These are phyloP conservation scores for Parapsyche elsis DNA, from an alignment of 1,140 invertebrate genomes.

Conservation along the genomic window DNA sequence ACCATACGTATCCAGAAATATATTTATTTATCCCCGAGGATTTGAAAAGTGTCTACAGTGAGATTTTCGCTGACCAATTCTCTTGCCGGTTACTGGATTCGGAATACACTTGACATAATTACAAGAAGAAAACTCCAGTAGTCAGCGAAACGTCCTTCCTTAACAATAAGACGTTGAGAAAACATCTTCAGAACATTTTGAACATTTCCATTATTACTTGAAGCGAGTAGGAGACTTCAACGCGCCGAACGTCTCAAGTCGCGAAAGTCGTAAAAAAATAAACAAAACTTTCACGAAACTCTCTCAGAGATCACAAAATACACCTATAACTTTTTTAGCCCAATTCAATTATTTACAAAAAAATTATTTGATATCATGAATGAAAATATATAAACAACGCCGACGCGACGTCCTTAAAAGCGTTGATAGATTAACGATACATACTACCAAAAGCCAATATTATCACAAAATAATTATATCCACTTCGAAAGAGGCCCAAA, in stretches of 20 bases:
- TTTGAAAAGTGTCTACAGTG: background rate
- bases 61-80: conserved; percentile 40
- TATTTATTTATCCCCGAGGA: too few species aligned
- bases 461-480: conserved; percentile 5
- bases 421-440: too few species aligned
- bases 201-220: conserved; percentile 38
- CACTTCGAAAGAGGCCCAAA: background rate
- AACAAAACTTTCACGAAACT: background rate
- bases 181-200: conserved; percentile 40
- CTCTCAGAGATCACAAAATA: background rate
- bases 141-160: conserved; percentile 40
- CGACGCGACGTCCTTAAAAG: too few species aligned
- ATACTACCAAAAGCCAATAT: background rate
- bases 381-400: too few species aligned
- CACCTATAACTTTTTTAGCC: background rate
- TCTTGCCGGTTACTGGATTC: conserved; percentile 19
- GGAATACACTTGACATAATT: conserved; percentile 46
- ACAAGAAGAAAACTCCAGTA: conserved; percentile 37
- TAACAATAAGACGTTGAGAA: conserved; percentile 38
- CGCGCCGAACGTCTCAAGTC: background rate
- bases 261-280: conserved; percentile 7
- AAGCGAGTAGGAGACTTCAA: background rate
- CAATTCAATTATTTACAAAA: background rate
- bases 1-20: too few species aligned
- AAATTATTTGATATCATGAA: too few species aligned